Conservation (phyloP, 2,888 invertebrate genomes). For the Apamea epomidion region DNA sequence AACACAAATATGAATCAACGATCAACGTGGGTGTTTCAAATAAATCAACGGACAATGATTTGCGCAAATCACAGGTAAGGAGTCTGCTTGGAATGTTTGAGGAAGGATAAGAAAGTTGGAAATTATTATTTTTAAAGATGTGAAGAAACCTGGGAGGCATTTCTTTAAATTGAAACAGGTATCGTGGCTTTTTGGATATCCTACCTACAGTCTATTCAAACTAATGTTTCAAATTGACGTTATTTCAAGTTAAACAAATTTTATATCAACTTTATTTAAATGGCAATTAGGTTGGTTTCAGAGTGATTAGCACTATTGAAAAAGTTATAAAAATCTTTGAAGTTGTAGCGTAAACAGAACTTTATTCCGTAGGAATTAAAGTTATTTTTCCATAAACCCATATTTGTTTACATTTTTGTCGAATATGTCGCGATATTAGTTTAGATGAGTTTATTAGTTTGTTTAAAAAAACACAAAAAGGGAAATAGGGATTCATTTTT, state of each 20-base stretch:
- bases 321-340: too few relatives aligned
- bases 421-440: too few relatives aligned
- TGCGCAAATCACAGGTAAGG: constrained; percentile 69
- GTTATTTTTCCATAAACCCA: too few relatives aligned
- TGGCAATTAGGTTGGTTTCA: too few relatives aligned
- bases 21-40: constrained; percentile 68
- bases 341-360: too few relatives aligned
- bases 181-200: background rate
- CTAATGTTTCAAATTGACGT: too few relatives aligned
- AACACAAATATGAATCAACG: constrained; percentile 64
- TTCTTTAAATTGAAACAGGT: background rate
- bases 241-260: too few relatives aligned
- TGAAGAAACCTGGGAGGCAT: background rate
- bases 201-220: background rate
- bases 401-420: too few relatives aligned
- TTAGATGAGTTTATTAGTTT: background rate
- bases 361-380: too few relatives aligned
- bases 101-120: constrained; percentile 30
- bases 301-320: too few relatives aligned
- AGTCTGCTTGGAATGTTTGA: constrained; percentile 36
- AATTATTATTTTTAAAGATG: background rate
- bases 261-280: too few relatives aligned
- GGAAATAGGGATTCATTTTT: too few relatives aligned
- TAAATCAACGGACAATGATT: constrained; percentile 67
- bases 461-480: background rate